Evolutionary conservation across 1,140 invertebrate species (phyloP).

Genomic region (Brachionus calyciflorus): DNA sequence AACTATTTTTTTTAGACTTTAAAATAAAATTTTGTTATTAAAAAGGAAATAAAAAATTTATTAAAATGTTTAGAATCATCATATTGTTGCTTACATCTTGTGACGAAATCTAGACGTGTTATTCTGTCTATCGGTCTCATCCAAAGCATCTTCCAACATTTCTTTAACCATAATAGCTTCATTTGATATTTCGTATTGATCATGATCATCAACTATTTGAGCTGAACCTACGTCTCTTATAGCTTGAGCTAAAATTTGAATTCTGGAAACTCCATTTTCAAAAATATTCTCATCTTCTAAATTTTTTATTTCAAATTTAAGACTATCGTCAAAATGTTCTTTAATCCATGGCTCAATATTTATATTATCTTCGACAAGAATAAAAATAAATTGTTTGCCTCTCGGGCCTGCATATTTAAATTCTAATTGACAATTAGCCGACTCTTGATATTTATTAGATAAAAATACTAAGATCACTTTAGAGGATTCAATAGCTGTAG

Average conservation of each 20-base stretch:
- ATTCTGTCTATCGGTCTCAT: neutral
- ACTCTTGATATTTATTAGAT: conserved; percentile 24
- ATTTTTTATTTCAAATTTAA: neutral
- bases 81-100: conserved; percentile 33
- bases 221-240: neutral
- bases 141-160: conserved; percentile 27
- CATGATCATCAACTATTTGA: neutral
- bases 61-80: too few relatives aligned
- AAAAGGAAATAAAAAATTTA: too few relatives aligned
- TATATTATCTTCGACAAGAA: neutral
- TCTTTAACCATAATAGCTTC: neutral
- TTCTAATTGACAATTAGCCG: conserved; percentile 43
- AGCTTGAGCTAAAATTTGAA: conserved; percentile 4
- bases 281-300: neutral
- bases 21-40: too few relatives aligned
- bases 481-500: conserved; percentile 39
- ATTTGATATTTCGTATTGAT: neutral
- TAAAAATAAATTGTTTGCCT: conserved; percentile 17
- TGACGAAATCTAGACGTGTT: neutral
- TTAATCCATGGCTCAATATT: neutral
- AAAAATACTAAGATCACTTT: conserved; percentile 38
- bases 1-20: too few relatives aligned
- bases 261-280: conserved; percentile 24
- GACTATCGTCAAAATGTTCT: neutral
- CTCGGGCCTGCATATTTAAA: conserved; percentile 23